Conservation (phyloP, 2,888 invertebrate genomes). For the Hirtodrosophila duncani region DNA sequence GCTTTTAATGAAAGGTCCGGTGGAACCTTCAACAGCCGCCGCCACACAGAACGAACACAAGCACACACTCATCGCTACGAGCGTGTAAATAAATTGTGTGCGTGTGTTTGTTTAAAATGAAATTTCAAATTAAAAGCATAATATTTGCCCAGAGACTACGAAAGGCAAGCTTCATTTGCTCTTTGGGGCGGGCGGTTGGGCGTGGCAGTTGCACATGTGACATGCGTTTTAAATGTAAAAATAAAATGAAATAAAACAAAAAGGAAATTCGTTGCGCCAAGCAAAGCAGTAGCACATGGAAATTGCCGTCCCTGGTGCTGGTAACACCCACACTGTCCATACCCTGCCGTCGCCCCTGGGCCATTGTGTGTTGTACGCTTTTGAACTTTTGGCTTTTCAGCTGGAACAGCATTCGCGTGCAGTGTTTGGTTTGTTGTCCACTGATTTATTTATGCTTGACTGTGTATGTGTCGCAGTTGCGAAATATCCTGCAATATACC, state of each 20-base stretch:
- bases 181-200: constrained; percentile 12
- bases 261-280: not conserved
- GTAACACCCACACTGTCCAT: no score
- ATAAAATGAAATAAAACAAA: no score
- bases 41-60: constrained; percentile 1
- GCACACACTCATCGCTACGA: constrained; percentile 1
- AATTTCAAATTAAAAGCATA: constrained; percentile 69
- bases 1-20: constrained; percentile 33
- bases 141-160: constrained; percentile 40
- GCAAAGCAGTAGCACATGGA: not conserved
- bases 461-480: not conserved
- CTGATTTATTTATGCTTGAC: no score
- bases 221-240: constrained; percentile 46
- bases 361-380: constrained; percentile 5
- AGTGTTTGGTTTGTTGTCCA: no score
- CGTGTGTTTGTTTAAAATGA: constrained; percentile 60
- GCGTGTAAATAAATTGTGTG: constrained; percentile 54
- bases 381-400: constrained; percentile 36
- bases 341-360: no score
- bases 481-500: no score
- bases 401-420: no score
- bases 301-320: no score
- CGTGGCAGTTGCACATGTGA: constrained; percentile 52
- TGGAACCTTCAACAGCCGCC: constrained; percentile 24
- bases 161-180: constrained; percentile 48